phyloP scores from a whole-genome alignment of 2,113 vertebrate species.

The Carettochelys insculpta region DNA sequence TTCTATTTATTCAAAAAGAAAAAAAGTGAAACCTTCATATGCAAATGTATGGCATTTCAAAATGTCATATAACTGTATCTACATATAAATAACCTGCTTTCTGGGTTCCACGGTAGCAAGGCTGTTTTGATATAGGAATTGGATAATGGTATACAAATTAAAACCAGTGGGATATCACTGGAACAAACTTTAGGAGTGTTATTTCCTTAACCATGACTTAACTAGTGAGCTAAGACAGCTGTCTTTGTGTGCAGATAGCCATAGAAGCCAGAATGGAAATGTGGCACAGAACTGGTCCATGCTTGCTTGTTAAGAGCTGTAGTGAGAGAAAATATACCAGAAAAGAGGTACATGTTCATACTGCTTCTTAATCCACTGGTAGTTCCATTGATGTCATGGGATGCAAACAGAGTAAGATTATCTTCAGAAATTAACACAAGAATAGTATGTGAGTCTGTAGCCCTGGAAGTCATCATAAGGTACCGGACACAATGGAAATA shows the following conservation, averaged over 20 bases:
- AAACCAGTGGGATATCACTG: constrained; percentile 40
- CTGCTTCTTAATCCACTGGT: not conserved
- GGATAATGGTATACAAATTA: constrained; percentile 39
- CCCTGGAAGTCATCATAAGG: not conserved
- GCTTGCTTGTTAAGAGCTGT: not conserved
- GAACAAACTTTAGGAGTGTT: not conserved
- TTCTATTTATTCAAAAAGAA: constrained; percentile 71
- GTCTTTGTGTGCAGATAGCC: not conserved
- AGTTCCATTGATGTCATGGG: not conserved
- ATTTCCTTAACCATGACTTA: constrained; percentile 46
- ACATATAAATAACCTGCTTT: constrained; percentile 82
- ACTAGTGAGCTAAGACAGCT: not conserved
- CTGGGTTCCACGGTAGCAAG: constrained; percentile 53
- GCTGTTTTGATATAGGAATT: constrained; percentile 67
- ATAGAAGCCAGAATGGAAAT: fast-evolving
- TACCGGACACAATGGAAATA: too few species aligned
- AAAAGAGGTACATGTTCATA: not conserved
- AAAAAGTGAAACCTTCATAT: constrained; percentile 77
- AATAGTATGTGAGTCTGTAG: not conserved
- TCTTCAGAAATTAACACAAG: not conserved
- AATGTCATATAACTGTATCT: constrained; percentile 84
- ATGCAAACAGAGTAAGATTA: not conserved
- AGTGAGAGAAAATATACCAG: not conserved
- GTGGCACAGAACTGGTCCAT: not conserved
- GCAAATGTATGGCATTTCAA: constrained; percentile 86